Evolutionary conservation across 2,888 invertebrate species (phyloP).

Genomic region (Trichogramma dendrolimi): DNA sequence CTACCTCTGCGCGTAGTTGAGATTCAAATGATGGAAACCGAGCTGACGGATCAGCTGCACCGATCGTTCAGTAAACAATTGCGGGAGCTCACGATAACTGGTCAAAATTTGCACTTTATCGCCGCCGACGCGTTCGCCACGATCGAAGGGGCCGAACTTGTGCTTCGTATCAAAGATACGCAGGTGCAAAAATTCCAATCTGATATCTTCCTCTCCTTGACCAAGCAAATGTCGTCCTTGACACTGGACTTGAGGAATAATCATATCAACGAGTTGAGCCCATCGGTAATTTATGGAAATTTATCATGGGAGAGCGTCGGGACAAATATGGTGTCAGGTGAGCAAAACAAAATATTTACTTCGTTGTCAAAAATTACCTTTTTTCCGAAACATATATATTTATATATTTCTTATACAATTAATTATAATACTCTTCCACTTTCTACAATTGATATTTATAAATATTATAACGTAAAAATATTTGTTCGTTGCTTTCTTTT

Average conservation of each 20-base stretch:
- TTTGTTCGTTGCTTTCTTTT: conserved; percentile 9
- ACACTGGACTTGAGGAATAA: conserved; percentile 82
- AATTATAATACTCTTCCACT: conserved; percentile 1
- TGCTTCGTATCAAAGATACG: conserved; percentile 73
- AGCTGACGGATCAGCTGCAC: conserved; percentile 70
- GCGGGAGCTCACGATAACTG: conserved; percentile 75
- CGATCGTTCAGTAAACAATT: conserved; percentile 76
- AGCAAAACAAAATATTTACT: conserved; percentile 34
- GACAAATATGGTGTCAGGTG: conserved; percentile 78
- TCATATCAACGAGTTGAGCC: conserved; percentile 75
- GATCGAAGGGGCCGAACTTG: conserved; percentile 71
- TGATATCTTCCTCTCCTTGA: conserved; percentile 72
- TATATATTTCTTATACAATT: conserved; percentile 22
- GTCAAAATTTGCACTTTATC: conserved; percentile 68
- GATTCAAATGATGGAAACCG: conserved; percentile 70
- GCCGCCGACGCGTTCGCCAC: conserved; percentile 74
- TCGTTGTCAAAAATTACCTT: conserved; percentile 6
- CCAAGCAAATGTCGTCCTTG: conserved; percentile 70
- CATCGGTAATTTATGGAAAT: conserved; percentile 83
- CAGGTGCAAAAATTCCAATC: conserved; percentile 75
- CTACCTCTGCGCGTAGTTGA: conserved; percentile 71
- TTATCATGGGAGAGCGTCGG: conserved; percentile 85
- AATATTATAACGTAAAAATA: conserved; percentile 13
- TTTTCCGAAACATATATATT: conserved; percentile 21
- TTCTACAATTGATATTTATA: conserved; percentile 10